phyloP scores from a whole-genome alignment of 1,140 invertebrate genomes.

The Halesus radiatus region DNA sequence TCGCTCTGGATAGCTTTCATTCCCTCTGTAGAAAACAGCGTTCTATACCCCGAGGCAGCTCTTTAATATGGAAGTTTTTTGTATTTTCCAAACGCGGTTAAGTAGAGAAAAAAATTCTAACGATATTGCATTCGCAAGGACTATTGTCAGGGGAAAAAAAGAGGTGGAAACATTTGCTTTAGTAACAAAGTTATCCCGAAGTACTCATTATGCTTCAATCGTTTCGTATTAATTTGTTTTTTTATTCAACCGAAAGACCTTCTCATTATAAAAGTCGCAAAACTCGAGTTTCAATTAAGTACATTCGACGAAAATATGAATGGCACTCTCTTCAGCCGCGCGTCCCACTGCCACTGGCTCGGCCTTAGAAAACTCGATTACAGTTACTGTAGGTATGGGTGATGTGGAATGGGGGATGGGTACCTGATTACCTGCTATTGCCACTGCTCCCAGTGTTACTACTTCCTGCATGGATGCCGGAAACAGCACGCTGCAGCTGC shows the following conservation, averaged over 20 bases:
- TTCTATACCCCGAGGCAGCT: neutral
- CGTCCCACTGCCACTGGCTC: too few species aligned
- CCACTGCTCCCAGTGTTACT: too few species aligned
- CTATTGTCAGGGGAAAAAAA: neutral
- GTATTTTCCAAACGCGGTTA: neutral
- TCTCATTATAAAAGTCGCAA: neutral
- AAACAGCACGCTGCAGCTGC: too few species aligned
- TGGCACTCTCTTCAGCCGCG: too few species aligned
- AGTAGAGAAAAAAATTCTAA: neutral
- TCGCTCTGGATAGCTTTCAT: neutral
- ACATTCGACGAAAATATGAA: too few species aligned
- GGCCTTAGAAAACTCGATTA: too few species aligned
- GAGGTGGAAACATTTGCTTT: neutral
- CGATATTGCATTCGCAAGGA: slow-evolving; percentile 1
- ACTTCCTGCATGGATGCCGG: too few species aligned
- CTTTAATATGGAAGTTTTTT: neutral
- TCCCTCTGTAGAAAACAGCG: neutral
- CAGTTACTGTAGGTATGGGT: too few species aligned
- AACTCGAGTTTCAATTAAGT: neutral
- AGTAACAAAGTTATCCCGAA: neutral
- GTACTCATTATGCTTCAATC: neutral
- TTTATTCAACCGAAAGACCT: neutral
- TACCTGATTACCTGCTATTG: too few species aligned
- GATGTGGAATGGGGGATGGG: too few species aligned
- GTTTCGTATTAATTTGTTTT: neutral